Base-by-base conservation (phyloP, 2,888 invertebrate genomes). In the Acleris literana region DNA sequence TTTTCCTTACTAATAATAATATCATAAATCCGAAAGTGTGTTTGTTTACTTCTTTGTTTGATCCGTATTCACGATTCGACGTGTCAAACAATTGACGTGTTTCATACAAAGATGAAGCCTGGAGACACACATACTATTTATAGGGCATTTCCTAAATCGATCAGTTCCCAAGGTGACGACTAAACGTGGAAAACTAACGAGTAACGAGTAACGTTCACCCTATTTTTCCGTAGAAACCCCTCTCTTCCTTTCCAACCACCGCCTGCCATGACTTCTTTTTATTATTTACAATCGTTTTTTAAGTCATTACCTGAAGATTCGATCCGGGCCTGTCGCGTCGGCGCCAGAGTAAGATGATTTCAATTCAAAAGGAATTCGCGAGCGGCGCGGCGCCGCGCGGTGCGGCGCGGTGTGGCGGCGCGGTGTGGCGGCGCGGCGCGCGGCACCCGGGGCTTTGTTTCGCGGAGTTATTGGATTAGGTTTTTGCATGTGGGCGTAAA, bases 211-310 rank as follows among this genome's bases (percentile, higher is more conserved):
- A 25, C 0, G 25, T 25, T 22, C 1, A 29, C 29, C 4, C n/a
- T 44, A 44, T 16, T 44, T 5, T 44, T n/a, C 9, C 3, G 33
- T 9, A 33, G 33, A 9, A n/a, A n/a, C n/a, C 6, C 16, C 6
- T 16, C 68, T 51, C 44, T 52, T 51, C 60, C 59, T 68, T 59
- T 63, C 51, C 49, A 43, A 33, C 63, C 69, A 69, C 70, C 52
- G 39, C 55, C 22, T 33, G 60, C 55, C 61, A 61, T 48, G 6
- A 4, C 4, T 3, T 11, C 53, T 44, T 52, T 70, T 63, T 68
- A 68, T 68, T 70, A 70, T 70, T 70, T 65, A 63, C 68, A 66
- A 70, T 68, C 64, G 64, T 64, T 68, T 64, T 65, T 62, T 68
- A 64, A 64, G 64, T 65, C 66, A 65, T 64, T 68, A 67, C 63